Percentiles rank a stretch among this genome's conserved stretches.
Evolutionary conservation across 2,113 vertebrate species (phyloP).

Genomic region (Brachyhypopomus gauderio): DNA sequence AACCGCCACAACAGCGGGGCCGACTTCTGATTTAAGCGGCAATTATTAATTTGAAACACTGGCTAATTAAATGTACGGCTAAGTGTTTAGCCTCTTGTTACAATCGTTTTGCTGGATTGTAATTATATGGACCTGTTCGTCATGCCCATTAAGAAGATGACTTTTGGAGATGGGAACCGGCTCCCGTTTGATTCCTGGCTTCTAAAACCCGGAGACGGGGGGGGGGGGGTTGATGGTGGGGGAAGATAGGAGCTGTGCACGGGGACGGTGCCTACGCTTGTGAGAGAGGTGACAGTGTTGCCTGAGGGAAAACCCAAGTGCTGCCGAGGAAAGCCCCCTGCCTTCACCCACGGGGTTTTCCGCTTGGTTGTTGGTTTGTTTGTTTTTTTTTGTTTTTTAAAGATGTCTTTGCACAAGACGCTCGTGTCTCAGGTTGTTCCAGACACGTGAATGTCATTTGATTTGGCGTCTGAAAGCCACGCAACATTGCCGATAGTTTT

Average conservation of each 20-base stretch:
- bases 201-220: slow-evolving; percentile 20
- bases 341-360: no score
- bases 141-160: slow-evolving; percentile 80
- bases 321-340: background rate
- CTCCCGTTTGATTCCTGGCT: slow-evolving; percentile 42
- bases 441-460: background rate
- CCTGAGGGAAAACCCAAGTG: slow-evolving; percentile 8
- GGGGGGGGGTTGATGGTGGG: slow-evolving; percentile 41
- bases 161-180: slow-evolving; percentile 44
- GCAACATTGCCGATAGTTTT: no score
- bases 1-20: slow-evolving; percentile 72
- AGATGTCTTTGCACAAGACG: background rate
- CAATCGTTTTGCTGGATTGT: slow-evolving; percentile 82
- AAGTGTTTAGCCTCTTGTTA: slow-evolving; percentile 88
- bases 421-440: background rate
- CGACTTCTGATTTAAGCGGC: slow-evolving; percentile 84
- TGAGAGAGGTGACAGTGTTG: slow-evolving; percentile 28
- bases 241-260: slow-evolving; percentile 33
- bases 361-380: background rate
- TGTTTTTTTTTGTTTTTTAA: background rate
- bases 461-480: background rate
- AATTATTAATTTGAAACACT: slow-evolving; percentile 86
- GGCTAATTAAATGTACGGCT: slow-evolving; percentile 88
- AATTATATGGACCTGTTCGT: slow-evolving; percentile 85
- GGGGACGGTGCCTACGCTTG: slow-evolving; percentile 20